Base-by-base conservation (phyloP, 2,113 vertebrate species). In the Recurvirostra avosetta region DNA sequence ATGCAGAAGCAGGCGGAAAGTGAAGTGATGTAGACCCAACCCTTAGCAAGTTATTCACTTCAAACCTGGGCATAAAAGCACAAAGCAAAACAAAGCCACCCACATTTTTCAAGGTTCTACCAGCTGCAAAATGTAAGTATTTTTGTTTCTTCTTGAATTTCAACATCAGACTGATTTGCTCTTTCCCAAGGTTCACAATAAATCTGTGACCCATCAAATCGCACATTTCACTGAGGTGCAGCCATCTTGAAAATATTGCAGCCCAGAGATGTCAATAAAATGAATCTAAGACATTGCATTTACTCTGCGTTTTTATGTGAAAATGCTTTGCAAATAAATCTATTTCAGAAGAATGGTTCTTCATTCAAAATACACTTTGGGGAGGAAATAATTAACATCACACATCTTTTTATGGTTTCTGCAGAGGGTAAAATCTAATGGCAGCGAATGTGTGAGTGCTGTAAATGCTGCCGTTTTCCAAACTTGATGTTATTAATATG, bases 401-500 rank as follows among this genome's bases (percentile, higher is more conserved):
- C 11, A 12, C 3, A 6, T 23, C 10, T 62, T 34, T 83, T 63
- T 70, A 30, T 8, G 34, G 14, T 65, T 88, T 80, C 47, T 89
- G 30, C 26, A 73, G 52, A 92, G n/a, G 27, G 17, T 84, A 52
- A 77, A 92, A 89, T 71, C 29, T 75, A 78, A 23, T 22, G 25
- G 7, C 0, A 0, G n/a, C 30, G 23, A 29, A 43, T 27, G 55
- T 40, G 38, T 62, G 40, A 92, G 45, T 72, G 41, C 47, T 93
- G n/a, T 38, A 79, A 88, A 70, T 56, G 29, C 36, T 80, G 41
- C 12, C 47, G 58, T 92, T 95, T 96, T 91, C 45, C 47, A 72
- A 72, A 84, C 32, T 22, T 82, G 61, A 71, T 88, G 79, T 94
- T 92, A 92, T 95, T 81, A 95, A 94, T 95, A 71, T 19, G 26